Conservation (phyloP, 2,888 invertebrate genomes). For the Epiblema foenella region DNA sequence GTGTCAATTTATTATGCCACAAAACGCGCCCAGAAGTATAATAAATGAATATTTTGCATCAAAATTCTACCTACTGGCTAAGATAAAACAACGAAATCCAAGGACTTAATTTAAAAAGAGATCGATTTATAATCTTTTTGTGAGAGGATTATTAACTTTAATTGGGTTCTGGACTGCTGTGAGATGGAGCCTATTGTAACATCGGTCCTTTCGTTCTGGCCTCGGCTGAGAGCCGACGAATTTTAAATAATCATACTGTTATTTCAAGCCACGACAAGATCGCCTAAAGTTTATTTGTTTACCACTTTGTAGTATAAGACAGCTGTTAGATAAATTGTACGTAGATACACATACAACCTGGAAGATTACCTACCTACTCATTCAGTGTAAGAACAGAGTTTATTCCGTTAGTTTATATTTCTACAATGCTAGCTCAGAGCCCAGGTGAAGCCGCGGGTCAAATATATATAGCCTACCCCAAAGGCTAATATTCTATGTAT, state of each 20-base stretch:
- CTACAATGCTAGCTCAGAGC: too few species aligned
- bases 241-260: conserved; percentile 53
- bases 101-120: conserved; percentile 65
- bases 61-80: conserved; percentile 25
- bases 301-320: not conserved
- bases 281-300: conserved; percentile 26
- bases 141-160: conserved; percentile 79
- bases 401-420: not conserved
- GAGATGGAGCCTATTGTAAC: conserved; percentile 66
- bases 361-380: not conserved
- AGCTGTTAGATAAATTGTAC: not conserved
- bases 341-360: not conserved
- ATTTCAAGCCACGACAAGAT: not conserved
- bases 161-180: conserved; percentile 70
- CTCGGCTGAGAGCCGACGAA: conserved; percentile 53
- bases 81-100: conserved; percentile 57
- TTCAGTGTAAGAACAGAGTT: not conserved
- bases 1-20: not conserved
- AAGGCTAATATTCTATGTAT: too few species aligned
- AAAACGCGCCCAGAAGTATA: not conserved
- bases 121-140: conserved; percentile 58
- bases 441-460: too few species aligned
- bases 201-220: conserved; percentile 53
- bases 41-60: conserved; percentile 13
- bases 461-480: too few species aligned